A percentile compares a stretch with the other conserved stretches of the same genome.
Conservation (phyloP, 2,797 vertebrate species). For the Premnoplex brunnescens region DNA sequence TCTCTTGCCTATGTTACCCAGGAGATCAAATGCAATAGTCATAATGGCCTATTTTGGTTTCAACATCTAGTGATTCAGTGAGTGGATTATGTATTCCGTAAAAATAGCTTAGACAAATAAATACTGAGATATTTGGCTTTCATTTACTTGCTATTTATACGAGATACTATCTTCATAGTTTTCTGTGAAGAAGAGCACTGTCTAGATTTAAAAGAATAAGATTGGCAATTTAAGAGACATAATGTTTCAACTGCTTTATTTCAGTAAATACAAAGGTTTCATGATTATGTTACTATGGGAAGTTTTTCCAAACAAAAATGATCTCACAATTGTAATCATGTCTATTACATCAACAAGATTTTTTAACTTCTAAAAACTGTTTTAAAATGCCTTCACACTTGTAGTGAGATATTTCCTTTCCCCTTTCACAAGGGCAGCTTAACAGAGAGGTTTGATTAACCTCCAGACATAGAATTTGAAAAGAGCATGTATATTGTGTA, state of each 20-base stretch:
- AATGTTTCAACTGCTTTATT: neutral
- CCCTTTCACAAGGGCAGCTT: neutral
- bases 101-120: neutral
- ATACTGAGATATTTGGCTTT: neutral
- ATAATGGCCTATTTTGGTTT: neutral
- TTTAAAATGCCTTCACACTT: neutral
- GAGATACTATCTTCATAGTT: neutral
- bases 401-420: neutral
- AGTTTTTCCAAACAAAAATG: neutral
- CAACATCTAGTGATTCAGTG: neutral
- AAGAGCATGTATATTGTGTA: neutral
- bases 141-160: neutral
- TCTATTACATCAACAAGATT: neutral
- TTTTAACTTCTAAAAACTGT: neutral
- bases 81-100: neutral
- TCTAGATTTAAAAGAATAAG: neutral
- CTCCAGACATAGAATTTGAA: neutral
- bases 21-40: neutral
- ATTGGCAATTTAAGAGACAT: neutral
- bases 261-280: neutral
- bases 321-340: neutral
- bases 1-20: neutral
- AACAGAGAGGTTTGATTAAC: neutral
- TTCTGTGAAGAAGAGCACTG: neutral
- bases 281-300: neutral